Base-by-base conservation (phyloP, 2,797 vertebrate species). In the Heterohyrax brucei region DNA sequence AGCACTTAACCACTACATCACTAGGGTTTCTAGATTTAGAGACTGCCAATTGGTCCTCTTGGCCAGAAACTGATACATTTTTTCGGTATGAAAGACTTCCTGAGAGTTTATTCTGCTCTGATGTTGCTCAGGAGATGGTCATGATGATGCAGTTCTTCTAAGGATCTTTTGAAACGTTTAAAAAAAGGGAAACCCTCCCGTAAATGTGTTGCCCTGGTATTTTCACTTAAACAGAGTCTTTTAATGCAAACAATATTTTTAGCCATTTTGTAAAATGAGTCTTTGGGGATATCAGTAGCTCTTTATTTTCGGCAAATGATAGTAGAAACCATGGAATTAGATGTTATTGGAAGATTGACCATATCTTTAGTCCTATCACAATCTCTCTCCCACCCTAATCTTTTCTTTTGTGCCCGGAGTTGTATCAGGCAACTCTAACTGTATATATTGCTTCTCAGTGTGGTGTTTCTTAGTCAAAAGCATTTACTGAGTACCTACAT, bases 221-320 rank as follows among this genome's bases (percentile, higher is more conserved):
- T 97, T 96, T 96, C 77, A 86, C 83, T 88, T 82, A 97, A 97
- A 85, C 95, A 91, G 92, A 95, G 94, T 96, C 91, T 96, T 95
- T 39, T 95, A 97, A 98, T 96, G 95, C 96, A 96, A 95, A 78
- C 66, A 61, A 56, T n/a, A 24, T 64, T 90, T 95, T 82, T 7
- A 93, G 76, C 72, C 80, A 93, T 96, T 97, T 94, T 96, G 92
- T 95, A 89, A 94, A 93, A 68, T n/a, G 61, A 89, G 94, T 87
- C 89, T 97, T 78, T 87, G 80, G 87, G 44, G 87, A 1, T 82
- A 79, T 77, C 81, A 87, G 33, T 79, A 83, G 8, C 22, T 90
- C 82, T 87, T 26, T 78, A 48, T 89, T 97, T 96, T 96, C 66
- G 94, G 66, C 16, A 79, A 95, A 96, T 95, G 89, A 81, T 88